Conservation (phyloP, 1,140 invertebrate species). For the Riptortus pedestris region DNA sequence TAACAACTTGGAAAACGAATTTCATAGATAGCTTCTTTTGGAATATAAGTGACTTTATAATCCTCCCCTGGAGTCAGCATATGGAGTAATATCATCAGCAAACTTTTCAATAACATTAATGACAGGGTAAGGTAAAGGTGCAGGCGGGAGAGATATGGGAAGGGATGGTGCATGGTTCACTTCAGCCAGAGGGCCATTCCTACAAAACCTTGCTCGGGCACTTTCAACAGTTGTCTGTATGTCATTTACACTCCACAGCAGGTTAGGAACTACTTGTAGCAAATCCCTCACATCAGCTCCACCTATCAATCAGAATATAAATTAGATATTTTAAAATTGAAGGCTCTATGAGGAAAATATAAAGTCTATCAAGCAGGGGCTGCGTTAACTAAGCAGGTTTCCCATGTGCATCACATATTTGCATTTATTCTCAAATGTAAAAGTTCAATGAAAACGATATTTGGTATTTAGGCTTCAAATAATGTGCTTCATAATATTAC, state of each 20-base stretch:
- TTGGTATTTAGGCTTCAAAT: no score
- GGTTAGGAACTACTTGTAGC: slow-evolving; percentile 16
- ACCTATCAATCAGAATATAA: neutral
- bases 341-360: no score
- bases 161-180: neutral
- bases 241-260: slow-evolving; percentile 1
- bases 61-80: slow-evolving; percentile 19
- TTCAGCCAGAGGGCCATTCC: neutral
- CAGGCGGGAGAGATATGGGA: slow-evolving; percentile 16
- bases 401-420: no score
- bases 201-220: neutral
- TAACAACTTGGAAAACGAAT: neutral
- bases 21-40: neutral
- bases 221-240: neutral
- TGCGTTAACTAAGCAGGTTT: no score
- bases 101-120: slow-evolving; percentile 49
- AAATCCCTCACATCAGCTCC: slow-evolving; percentile 18
- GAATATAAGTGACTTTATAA: neutral
- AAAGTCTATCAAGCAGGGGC: no score
- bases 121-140: slow-evolving; percentile 41
- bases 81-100: slow-evolving; percentile 40
- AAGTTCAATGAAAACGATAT: no score
- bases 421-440: no score
- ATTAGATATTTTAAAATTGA: neutral
- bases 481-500: no score